Conservation (phyloP, 2,113 vertebrate genomes). For the Pelobates fuscus region DNA sequence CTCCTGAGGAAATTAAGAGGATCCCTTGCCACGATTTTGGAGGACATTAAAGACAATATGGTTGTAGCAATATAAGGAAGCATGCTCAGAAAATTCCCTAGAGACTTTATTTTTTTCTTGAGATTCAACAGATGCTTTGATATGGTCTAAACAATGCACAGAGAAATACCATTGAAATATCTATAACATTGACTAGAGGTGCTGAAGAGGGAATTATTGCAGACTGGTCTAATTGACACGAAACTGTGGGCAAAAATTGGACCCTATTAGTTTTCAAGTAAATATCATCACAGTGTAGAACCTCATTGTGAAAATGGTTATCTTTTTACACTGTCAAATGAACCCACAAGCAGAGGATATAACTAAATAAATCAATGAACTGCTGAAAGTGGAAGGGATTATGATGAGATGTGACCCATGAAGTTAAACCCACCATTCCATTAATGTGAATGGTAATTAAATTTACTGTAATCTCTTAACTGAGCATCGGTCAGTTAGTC, state of each 20-base stretch:
- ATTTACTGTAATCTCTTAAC: conserved; percentile 36
- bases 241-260: too few relatives aligned
- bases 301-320: too few relatives aligned
- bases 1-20: conserved; percentile 1
- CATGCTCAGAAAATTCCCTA: conserved; percentile 33
- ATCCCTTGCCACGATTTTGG: conserved; percentile 12
- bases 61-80: conserved; percentile 25
- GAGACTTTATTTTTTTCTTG: conserved; percentile 37
- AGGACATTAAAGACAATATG: conserved; percentile 18
- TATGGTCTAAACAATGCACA: conserved; percentile 15
- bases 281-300: too few relatives aligned
- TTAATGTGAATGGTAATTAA: conserved; percentile 23
- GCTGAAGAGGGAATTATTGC: too few relatives aligned
- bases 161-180: not conserved
- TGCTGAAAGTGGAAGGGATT: conserved; percentile 25
- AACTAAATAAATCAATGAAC: conserved; percentile 28
- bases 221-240: too few relatives aligned
- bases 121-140: conserved; percentile 41
- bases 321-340: not conserved
- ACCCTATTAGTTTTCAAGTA: too few relatives aligned
- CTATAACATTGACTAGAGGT: not conserved
- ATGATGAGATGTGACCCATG: conserved; percentile 38
- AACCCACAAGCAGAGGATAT: conserved; percentile 6
- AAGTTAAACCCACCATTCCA: conserved; percentile 34
- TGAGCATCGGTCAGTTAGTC: conserved; percentile 36